Evolutionary conservation across 2,797 vertebrate genomes (phyloP), one percentile per base, ranked within the genome.

Genomic region (Botia almorhae): DNA sequence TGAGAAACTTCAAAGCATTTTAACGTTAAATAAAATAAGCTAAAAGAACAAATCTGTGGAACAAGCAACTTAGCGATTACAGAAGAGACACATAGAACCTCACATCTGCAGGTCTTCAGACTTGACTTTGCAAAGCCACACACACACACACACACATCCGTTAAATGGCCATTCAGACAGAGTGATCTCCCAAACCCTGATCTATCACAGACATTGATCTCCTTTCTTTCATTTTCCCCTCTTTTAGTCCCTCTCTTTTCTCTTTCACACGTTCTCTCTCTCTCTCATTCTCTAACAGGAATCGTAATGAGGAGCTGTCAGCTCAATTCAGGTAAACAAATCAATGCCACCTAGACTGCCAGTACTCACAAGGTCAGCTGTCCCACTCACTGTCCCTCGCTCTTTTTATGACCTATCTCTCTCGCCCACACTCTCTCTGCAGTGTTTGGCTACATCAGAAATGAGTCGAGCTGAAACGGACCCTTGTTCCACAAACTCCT

Each of bases 291-390:
- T 89, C 88, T 88, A 80, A 89, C 91, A 89, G 91, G 94, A 90
- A 91, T 92, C 90, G 89, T 93, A 93, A 94, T 93, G 91, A 93
- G 92, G 92, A 94, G 87, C 91, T 93, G 93, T 93, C 93, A 94
- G 91, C 84, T 82, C 86, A 69, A 63, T 86, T 86, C 91, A 93
- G 90, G 92, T 92, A 94, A 95, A 94, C 93, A 94, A 94, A 95
- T 95, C 94, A 94, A 94, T 95, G 92, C 89, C 87, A 88, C 89
- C 91, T 89, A 89, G 75, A 50, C 86, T 89, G 90, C 72, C 75
- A 82, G 89, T 84, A 64, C 48, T 80, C 77, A 67, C 78, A 89
- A 87, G 82, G 80, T 83, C 76, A 81, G 46, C 39, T 23, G 19
- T 75, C 81, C 78, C 23, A 69, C 69, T 72, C 36, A 2, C 60